Conservation (phyloP, 2,888 invertebrate genomes). For the Caenorhabditis uteleia region DNA sequence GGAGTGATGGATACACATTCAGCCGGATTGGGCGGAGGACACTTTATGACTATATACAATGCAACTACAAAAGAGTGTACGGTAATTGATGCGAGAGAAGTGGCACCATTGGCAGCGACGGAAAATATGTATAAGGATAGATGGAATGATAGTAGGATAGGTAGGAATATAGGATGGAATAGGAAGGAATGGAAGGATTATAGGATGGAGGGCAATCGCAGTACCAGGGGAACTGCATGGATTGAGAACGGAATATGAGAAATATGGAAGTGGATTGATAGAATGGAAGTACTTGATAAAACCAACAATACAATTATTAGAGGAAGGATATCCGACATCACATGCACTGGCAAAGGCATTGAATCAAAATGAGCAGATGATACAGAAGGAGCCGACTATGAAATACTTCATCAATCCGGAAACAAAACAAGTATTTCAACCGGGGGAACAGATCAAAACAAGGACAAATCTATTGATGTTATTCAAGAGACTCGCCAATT, state of each 20-base stretch:
- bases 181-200: neutral
- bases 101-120: slow-evolving; percentile 74
- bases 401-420: slow-evolving; percentile 61
- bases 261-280: slow-evolving; percentile 57
- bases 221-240: slow-evolving; percentile 67
- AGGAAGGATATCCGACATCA: slow-evolving; percentile 67
- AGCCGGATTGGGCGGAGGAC: slow-evolving; percentile 88
- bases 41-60: slow-evolving; percentile 83
- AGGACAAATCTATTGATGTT: slow-evolving; percentile 44
- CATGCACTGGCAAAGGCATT: slow-evolving; percentile 64
- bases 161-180: slow-evolving; percentile 11
- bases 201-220: slow-evolving; percentile 65
- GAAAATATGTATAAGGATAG: slow-evolving; percentile 69
- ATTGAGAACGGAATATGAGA: slow-evolving; percentile 55
- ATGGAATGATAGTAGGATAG: slow-evolving; percentile 58
- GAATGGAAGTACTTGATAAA: slow-evolving; percentile 54
- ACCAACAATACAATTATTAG: slow-evolving; percentile 66
- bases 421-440: slow-evolving; percentile 57
- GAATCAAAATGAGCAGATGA: slow-evolving; percentile 39
- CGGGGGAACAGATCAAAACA: slow-evolving; percentile 67
- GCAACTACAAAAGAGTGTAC: slow-evolving; percentile 58
- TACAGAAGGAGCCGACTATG: slow-evolving; percentile 60
- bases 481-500: slow-evolving; percentile 52
- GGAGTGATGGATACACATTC: slow-evolving; percentile 82
- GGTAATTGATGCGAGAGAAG: slow-evolving; percentile 72